phyloP scores from a whole-genome alignment of 2,797 vertebrate genomes.

The Stomatorhinus walkeri region DNA sequence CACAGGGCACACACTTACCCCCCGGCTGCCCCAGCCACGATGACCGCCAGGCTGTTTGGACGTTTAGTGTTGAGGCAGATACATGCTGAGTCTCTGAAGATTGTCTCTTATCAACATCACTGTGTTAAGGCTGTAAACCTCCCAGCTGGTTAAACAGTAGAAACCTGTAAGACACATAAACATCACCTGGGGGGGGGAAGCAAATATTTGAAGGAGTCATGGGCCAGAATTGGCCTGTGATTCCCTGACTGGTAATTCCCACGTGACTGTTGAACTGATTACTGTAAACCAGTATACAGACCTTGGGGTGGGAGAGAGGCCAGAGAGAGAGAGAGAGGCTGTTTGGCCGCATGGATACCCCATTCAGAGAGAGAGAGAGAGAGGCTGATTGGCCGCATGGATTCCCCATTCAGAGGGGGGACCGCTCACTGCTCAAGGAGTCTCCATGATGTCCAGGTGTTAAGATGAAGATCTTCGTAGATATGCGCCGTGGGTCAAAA shows the following conservation, averaged over 20 bases:
- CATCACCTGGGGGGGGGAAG: not conserved
- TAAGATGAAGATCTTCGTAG: not conserved
- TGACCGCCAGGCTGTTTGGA: not conserved
- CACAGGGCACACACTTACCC: too few relatives aligned
- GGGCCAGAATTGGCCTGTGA: not conserved
- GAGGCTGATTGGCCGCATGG: too few relatives aligned
- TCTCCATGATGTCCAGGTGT: not conserved
- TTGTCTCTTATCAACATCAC: not conserved
- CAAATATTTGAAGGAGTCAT: not conserved
- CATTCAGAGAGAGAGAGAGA: not conserved
- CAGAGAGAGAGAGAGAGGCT: not conserved
- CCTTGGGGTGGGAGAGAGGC: not conserved
- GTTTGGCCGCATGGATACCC: not conserved
- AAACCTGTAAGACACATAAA: not conserved
- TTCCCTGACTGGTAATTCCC: not conserved
- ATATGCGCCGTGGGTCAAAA: not conserved
- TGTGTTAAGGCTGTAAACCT: not conserved
- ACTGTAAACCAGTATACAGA: not conserved
- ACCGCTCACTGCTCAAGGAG: not conserved
- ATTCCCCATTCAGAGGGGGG: not conserved
- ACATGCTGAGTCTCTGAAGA: not conserved
- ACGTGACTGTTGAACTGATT: not conserved
- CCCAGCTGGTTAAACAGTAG: not conserved
- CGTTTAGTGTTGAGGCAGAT: not conserved
- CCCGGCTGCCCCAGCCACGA: not conserved